Evolutionary conservation across 1,140 invertebrate species (phyloP).

Genomic region (Oncopodura yosiiana): DNA sequence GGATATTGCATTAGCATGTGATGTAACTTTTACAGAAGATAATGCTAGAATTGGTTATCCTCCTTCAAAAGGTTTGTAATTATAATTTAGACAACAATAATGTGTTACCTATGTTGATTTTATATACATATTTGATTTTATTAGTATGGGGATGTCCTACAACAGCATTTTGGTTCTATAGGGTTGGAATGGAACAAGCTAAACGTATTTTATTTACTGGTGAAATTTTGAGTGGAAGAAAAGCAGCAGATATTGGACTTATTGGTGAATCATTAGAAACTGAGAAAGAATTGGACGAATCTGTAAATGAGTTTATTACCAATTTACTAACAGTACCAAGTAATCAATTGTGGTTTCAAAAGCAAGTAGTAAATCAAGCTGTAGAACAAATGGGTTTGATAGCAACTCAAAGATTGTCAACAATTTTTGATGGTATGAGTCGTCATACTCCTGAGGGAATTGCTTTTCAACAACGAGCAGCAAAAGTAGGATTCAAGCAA

Average conservation of each 20-base stretch:
- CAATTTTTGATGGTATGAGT: slow-evolving; percentile 36
- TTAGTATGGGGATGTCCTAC: slow-evolving; percentile 36
- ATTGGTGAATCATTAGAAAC: slow-evolving; percentile 27
- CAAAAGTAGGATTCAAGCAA: slow-evolving; percentile 35
- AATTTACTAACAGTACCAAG: slow-evolving; percentile 31
- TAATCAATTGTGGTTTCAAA: slow-evolving; percentile 36
- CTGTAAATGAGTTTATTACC: slow-evolving; percentile 30
- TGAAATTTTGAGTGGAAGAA: slow-evolving; percentile 30
- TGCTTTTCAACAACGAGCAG: slow-evolving; percentile 32
- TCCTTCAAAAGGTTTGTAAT: slow-evolving; percentile 10
- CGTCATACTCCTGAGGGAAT: slow-evolving; percentile 35
- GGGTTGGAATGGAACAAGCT: slow-evolving; percentile 34
- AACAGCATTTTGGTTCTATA: slow-evolving; percentile 33
- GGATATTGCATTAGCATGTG: slow-evolving; percentile 35
- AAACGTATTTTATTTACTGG: slow-evolving; percentile 35
- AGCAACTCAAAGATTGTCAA: slow-evolving; percentile 34
- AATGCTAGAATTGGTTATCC: slow-evolving; percentile 35
- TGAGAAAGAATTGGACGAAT: slow-evolving; percentile 23
- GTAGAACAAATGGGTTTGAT: slow-evolving; percentile 33
- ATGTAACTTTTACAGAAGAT: slow-evolving; percentile 31
- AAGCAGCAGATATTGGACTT: slow-evolving; percentile 34
- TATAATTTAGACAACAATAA: background rate
- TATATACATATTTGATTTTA: background rate
- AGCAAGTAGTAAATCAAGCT: slow-evolving; percentile 35
- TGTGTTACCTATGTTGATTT: background rate